Evolutionary conservation across 2,888 invertebrate species (phyloP).

Genomic region (Dorcus parallelipipedus): DNA sequence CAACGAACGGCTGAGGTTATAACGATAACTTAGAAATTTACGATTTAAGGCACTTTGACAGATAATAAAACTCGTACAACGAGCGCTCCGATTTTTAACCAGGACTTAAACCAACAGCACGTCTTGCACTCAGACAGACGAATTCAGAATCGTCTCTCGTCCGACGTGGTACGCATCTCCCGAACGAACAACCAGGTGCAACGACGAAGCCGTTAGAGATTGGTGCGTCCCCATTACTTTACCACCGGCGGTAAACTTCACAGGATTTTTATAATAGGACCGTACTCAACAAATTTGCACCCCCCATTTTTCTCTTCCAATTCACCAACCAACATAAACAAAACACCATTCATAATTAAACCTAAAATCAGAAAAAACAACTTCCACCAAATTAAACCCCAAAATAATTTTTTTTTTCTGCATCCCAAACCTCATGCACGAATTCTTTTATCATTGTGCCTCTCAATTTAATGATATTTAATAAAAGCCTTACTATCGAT

Average conservation of each 20-base stretch:
- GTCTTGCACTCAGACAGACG: constrained; percentile 17
- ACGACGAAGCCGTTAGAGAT: constrained; percentile 23
- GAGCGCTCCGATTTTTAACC: constrained; percentile 12
- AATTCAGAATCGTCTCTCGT: constrained; percentile 17
- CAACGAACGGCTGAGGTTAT: background rate
- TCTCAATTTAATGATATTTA: too few species aligned
- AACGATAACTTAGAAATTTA: background rate
- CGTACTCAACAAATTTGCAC: background rate
- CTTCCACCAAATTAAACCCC: too few species aligned
- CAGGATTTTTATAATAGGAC: constrained; percentile 9
- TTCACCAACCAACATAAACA: too few species aligned
- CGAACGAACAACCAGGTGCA: constrained; percentile 26
- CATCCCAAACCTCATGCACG: too few species aligned
- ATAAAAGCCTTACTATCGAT: too few species aligned
- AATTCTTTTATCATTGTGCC: too few species aligned
- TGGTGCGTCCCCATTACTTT: constrained; percentile 16
- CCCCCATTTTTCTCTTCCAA: too few species aligned
- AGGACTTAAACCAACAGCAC: constrained; percentile 15
- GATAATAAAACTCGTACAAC: constrained; percentile 12
- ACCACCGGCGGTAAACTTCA: constrained; percentile 15
- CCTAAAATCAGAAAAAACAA: too few species aligned
- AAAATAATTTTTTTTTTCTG: too few species aligned
- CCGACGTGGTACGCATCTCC: constrained; percentile 21
- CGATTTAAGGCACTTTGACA: constrained; percentile 16
- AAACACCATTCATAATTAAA: too few species aligned